Percentiles rank a stretch among this genome's conserved stretches.
Conservation (phyloP, 2,797 vertebrate species). For the Hyperoplus immaculatus region DNA sequence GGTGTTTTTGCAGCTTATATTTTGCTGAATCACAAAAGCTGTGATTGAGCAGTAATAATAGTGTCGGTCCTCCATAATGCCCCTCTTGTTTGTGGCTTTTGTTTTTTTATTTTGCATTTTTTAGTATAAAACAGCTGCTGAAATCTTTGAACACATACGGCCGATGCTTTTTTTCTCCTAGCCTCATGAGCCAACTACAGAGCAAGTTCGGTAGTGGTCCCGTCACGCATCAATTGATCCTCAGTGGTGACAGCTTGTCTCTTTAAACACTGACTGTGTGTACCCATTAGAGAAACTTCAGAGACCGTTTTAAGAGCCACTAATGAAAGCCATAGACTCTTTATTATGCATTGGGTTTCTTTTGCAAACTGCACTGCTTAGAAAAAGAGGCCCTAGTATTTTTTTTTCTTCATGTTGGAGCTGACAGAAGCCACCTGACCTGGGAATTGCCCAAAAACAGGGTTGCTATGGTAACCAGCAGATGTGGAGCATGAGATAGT, state of each 20-base stretch:
- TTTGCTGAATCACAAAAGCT: conserved; percentile 62
- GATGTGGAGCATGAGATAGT: conserved; percentile 82
- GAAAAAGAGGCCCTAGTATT: conserved; percentile 29
- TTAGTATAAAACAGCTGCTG: conserved; percentile 50
- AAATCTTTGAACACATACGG: conserved; percentile 47
- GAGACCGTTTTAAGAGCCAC: conserved; percentile 48
- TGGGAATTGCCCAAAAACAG: conserved; percentile 73
- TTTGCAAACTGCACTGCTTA: conserved; percentile 42
- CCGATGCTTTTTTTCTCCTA: conserved; percentile 34
- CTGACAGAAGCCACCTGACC: conserved; percentile 80
- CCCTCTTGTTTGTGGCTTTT: conserved; percentile 54
- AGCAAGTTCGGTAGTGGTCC: conserved; percentile 32
- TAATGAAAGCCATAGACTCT: conserved; percentile 56
- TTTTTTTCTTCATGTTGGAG: conserved; percentile 29
- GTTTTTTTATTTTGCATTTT: conserved; percentile 54
- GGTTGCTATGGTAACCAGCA: conserved; percentile 83
- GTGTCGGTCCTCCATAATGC: conserved; percentile 42
- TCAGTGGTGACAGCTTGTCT: conserved; percentile 57
- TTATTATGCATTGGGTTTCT: conserved; percentile 37
- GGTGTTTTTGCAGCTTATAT: conserved; percentile 40
- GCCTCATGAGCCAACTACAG: conserved; percentile 41
- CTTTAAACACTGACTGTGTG: conserved; percentile 35
- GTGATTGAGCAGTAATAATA: conserved; percentile 70
- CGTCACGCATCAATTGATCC: conserved; percentile 22
- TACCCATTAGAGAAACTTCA: conserved; percentile 56